phyloP scores from a whole-genome alignment of 2,113 vertebrate genomes.

The Tragelaphus imberbis region DNA sequence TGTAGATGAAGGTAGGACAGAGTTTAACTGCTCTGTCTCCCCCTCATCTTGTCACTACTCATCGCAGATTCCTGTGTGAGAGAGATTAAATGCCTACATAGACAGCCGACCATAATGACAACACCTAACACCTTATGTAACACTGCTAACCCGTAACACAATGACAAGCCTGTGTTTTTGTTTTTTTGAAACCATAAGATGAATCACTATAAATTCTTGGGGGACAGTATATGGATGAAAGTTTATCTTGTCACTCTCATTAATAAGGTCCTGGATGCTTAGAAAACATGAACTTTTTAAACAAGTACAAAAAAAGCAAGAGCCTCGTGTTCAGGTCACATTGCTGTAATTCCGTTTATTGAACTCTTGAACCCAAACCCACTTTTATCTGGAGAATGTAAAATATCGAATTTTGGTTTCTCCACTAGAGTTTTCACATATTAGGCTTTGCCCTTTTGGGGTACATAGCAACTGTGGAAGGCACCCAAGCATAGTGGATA shows the following conservation, averaged over 20 bases:
- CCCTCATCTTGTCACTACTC: background rate
- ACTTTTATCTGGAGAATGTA: background rate
- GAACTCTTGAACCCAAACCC: background rate
- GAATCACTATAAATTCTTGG: background rate
- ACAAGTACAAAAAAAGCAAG: background rate
- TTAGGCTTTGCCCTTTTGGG: background rate
- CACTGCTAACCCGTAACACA: accelerated
- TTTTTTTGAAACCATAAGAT: background rate
- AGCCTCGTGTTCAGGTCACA: background rate
- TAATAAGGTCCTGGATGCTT: background rate
- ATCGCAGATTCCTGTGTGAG: background rate
- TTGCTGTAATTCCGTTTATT: background rate
- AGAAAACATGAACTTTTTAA: background rate
- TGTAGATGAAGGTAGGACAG: accelerated
- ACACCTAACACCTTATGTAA: background rate
- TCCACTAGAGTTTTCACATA: background rate
- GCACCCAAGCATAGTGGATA: background rate
- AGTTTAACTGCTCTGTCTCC: background rate
- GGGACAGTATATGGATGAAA: background rate
- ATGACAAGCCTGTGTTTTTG: background rate
- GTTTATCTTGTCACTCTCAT: background rate
- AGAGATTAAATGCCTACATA: background rate
- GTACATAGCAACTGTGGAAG: background rate
- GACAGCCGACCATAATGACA: background rate
- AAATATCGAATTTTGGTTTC: background rate